Evolutionary conservation across 1,140 invertebrate species (phyloP), one percentile per base, ranked within the genome.

Genomic region (Solenopsis fugax): DNA sequence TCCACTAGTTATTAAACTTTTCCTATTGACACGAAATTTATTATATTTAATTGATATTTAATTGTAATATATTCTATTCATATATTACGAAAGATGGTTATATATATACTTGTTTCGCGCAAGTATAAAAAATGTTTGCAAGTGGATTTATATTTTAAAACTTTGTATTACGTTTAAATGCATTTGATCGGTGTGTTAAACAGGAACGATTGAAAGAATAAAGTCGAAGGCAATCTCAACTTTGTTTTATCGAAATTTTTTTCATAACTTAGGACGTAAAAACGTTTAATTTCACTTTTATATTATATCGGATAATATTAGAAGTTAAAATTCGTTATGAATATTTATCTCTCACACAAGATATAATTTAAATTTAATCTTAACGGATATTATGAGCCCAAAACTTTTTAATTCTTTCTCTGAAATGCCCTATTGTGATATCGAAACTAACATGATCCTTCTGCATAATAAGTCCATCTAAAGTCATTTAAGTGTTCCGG

Each of bases 1-100:
- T 93, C 91, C 90, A 93, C 91, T 94, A 94, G 94, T 94, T 94
- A 91, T 93, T 94, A 91, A 89, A 91, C 92, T 93, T 94, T 93
- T 94, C 92, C 91, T 94, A 93, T 92, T 88, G 89, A 92, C 50
- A 77, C 91, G 91, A 94, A 94, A 94, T 92, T 94, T 85, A 92
- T 92, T 93, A 88, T 91, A 90, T 92, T 90, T 90, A 91, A 91
- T 85, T 85, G 72, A 90, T 91, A 90, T 88, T 88, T 73, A 87
- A 91, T 86, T 88, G 84, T 89, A 73, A 88, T 89, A 84, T 88
- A 89, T 91, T 91, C 89, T 89, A 82, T 85, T 78, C 62, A 78
- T 78, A 77, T 78, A 85, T 85, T 58, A 56, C 21, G 37, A 77
- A 75, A 78, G 54, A 60, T 50, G 29, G 73, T 84, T 45, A 16